phyloP scores from a whole-genome alignment of 2,888 invertebrate genomes.

The Cephus pulcher region DNA sequence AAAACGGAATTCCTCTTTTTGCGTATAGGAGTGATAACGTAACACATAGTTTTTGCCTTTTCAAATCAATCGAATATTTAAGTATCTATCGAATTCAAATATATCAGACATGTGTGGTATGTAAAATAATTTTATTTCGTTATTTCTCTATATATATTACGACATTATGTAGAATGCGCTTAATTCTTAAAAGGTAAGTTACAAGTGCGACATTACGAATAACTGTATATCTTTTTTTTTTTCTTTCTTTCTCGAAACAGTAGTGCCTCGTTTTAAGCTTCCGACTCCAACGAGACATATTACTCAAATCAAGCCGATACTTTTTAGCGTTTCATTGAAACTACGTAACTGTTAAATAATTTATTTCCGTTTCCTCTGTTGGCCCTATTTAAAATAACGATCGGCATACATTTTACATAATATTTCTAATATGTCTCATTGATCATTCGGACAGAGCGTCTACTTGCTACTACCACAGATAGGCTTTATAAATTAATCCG shows the following conservation, averaged over 20 bases:
- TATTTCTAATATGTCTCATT: not conserved
- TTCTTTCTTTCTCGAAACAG: too few relatives aligned
- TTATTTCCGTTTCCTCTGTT: too few relatives aligned
- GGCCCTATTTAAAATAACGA: too few relatives aligned
- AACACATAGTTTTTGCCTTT: too few relatives aligned
- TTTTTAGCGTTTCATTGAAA: conserved; percentile 4
- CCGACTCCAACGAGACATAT: too few relatives aligned
- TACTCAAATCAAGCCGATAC: not conserved
- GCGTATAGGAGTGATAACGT: too few relatives aligned
- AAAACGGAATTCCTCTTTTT: too few relatives aligned
- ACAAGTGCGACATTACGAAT: too few relatives aligned
- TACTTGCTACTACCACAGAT: conserved; percentile 20
- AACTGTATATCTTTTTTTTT: too few relatives aligned
- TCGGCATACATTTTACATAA: not conserved
- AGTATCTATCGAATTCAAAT: not conserved
- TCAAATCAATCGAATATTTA: too few relatives aligned
- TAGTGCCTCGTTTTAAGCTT: too few relatives aligned
- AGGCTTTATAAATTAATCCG: conserved; percentile 15
- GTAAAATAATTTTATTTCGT: conserved; percentile 46
- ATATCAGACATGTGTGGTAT: conserved; percentile 22
- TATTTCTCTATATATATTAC: conserved; percentile 27
- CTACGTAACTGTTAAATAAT: not conserved
- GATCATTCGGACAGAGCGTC: conserved; percentile 1
- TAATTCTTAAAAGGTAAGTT: too few relatives aligned
- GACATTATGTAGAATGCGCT: conserved; percentile 13